Percentiles rank a stretch among this genome's conserved stretches.
phyloP scores from a whole-genome alignment of 2,113 vertebrate species.

The Oreochromis spilurus region DNA sequence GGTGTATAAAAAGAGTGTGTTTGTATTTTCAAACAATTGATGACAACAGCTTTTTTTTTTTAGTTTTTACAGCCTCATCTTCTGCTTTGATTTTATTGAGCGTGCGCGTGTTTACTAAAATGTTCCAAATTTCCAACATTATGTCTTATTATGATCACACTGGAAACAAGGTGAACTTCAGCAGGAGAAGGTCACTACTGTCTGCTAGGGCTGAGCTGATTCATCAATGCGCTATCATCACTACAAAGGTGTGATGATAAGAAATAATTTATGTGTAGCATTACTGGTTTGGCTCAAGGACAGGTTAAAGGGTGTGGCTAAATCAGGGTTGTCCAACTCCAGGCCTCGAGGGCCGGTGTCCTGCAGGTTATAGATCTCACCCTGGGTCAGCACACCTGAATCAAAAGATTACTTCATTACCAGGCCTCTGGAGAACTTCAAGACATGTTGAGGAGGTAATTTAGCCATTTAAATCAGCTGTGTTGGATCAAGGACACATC shows the following conservation, averaged over 20 bases:
- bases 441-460: background rate
- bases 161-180: conserved; percentile 27
- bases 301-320: background rate
- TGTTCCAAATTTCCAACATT: background rate
- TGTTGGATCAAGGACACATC: background rate
- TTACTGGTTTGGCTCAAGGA: background rate
- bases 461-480: background rate
- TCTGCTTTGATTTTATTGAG: background rate
- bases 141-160: background rate
- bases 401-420: background rate
- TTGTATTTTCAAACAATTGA: background rate
- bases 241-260: background rate
- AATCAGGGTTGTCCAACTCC: background rate
- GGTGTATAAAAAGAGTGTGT: background rate
- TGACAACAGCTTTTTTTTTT: background rate
- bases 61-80: background rate
- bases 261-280: background rate
- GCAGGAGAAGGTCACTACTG: background rate
- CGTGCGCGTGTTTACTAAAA: background rate
- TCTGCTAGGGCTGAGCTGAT: background rate
- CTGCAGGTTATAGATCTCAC: background rate
- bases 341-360: background rate
- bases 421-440: background rate
- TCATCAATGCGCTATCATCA: conserved; percentile 8
- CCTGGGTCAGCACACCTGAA: background rate